Evolutionary conservation across 2,797 vertebrate species (phyloP), one percentile per base, ranked within the genome.

Genomic region (Cynodonichthys magdalenae): DNA sequence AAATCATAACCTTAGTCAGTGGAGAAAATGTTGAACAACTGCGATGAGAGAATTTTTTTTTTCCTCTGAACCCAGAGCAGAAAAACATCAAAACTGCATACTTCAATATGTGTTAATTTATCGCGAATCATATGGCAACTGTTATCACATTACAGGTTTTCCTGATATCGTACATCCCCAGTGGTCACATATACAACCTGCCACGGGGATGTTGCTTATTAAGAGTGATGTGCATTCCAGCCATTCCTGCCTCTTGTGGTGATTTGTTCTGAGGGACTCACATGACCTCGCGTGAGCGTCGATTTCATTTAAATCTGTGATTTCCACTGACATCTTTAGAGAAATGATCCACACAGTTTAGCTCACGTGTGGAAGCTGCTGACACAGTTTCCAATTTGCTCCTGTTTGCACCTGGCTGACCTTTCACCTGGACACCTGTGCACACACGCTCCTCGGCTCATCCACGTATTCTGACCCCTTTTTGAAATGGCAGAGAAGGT

Each of bases 191-290:
- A 31, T 69, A 44, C 48, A 53, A 83, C 78, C 84, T 85, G 88
- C 89, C 87, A 65, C 42, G 69, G 61, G 55, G 51, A 65, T 55
- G 53, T 66, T 64, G 53, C 51, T 69, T 31, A 39, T 36, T 45
- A 17, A 52, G 60, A 53, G 51, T 48, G 47, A 67, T 42, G 31
- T 57, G 49, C 89, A 92, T 93, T 92, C 87, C 84, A 76, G 50
- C 80, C 85, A 89, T 92, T 92, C 90, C 91, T 84, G 61, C 82
- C 69, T 71, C 84, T 80, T 69, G 66, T 91, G 93, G 92, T 94
- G 87, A 94, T 92, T 54, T 46, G 27, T 66, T 69, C 48, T 53
- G 49, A 73, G 31, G 57, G 15, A 27, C 39, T 66, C 58, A 59
- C 61, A 82, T 80, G 74, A 75, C 67, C 11, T 6, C 12, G 52